Base-by-base conservation (phyloP, 2,888 invertebrate species). In the Adineta ricciae region DNA sequence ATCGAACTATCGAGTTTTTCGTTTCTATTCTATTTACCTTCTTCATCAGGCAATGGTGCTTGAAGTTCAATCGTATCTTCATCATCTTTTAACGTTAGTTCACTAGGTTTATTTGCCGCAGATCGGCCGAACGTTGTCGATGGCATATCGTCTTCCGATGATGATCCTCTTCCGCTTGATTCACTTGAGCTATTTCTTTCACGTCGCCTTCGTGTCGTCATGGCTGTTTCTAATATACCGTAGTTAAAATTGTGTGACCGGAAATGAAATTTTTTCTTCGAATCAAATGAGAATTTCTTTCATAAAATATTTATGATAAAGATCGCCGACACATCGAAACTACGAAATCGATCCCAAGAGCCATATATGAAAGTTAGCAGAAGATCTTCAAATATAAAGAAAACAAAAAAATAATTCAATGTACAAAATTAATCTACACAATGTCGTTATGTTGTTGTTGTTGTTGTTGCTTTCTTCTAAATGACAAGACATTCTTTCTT, bases 21-120 rank as follows among this genome's bases (percentile, higher is more conserved):
- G n/a, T n/a, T n/a, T n/a, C n/a, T n/a, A n/a, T n/a, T n/a, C n/a
- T n/a, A n/a, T n/a, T n/a, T 64, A 64, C 64, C 64, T 24, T 78
- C 38, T 36, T 78, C 24, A 8, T 78, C 78, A 11, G 78, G 78
- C 41, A 78, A 78, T 41, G 78, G 38, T 78, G 78, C 24, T 78
- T 78, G 78, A 78, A 9, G 41, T 0, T 9, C 41, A 78, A 78
- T 78, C 1, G 41, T 41, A 41, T 78, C 41, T 78, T 78, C 78
- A 78, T 41, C 41, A 78, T 78, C 78, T 78, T 78, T 78, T 78
- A 78, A 78, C 41, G 78, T 41, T 78, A 78, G 41, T 78, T 78
- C 78, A n/a, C 4, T 24, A 32, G 32, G 0, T 64, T 64, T 64
- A 32, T 11, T 32, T 19, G 5, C 19, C 7, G 32, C 0, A 1